phyloP scores from a whole-genome alignment of 2,888 invertebrate genomes.

The Noctua janthina region DNA sequence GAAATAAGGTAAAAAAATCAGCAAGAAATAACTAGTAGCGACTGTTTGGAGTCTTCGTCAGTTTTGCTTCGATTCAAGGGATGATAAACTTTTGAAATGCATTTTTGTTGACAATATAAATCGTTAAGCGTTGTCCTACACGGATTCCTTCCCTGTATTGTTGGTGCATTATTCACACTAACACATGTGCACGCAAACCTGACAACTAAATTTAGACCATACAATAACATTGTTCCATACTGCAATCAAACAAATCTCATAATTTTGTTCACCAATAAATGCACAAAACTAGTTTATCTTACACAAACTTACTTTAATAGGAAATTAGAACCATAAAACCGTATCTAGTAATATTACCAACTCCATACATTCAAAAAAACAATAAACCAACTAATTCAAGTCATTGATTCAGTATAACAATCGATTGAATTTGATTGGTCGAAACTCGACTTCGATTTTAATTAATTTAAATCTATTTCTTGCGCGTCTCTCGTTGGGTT shows the following conservation, averaged over 20 bases:
- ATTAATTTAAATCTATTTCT: conserved; percentile 33
- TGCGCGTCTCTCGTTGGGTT: conserved; percentile 12
- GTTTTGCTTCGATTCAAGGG: not conserved
- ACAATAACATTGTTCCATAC: not conserved
- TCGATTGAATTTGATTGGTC: conserved; percentile 29
- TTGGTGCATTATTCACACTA: not conserved
- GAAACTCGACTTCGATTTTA: conserved; percentile 4
- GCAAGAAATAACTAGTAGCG: not conserved
- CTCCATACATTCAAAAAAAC: conserved; percentile 1
- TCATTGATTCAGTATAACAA: conserved; percentile 15
- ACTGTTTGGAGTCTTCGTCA: conserved; percentile 14
- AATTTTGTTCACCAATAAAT: conserved; percentile 13
- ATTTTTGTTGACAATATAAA: too few relatives aligned
- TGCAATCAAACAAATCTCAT: conserved; percentile 3
- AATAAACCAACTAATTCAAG: conserved; percentile 29
- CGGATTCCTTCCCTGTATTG: not conserved
- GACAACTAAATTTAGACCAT: not conserved
- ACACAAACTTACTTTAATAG: conserved; percentile 20
- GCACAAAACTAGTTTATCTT: conserved; percentile 3
- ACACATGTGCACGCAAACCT: conserved; percentile 3
- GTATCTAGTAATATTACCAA: conserved; percentile 1
- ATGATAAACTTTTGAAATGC: not conserved
- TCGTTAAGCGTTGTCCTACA: not conserved
- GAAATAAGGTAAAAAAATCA: conserved; percentile 1
- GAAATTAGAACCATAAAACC: conserved; percentile 28